Percentiles rank a stretch among this genome's conserved stretches.
Evolutionary conservation across 2,888 invertebrate genomes (phyloP).

Genomic region (Himalopsyche tibetana): DNA sequence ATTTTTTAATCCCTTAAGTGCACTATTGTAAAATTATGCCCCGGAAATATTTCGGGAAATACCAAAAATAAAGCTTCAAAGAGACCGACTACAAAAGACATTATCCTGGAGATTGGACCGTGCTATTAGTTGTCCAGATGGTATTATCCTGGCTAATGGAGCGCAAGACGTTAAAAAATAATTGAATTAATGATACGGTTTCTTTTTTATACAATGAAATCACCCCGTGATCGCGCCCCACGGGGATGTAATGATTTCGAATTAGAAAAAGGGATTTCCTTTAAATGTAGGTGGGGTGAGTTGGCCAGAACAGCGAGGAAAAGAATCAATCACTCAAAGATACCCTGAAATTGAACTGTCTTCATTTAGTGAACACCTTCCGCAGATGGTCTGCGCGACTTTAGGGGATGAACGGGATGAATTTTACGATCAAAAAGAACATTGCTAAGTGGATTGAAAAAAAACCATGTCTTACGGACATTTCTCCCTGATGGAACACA

Average conservation of each 20-base stretch:
- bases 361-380: constrained; percentile 14
- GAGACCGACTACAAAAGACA: no score
- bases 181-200: no score
- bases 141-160: no score
- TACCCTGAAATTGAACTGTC: not conserved
- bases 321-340: constrained; percentile 15
- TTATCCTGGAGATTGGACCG: no score
- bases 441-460: constrained; percentile 17
- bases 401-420: not conserved
- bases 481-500: not conserved
- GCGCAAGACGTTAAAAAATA: no score
- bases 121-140: no score
- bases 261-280: not conserved
- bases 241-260: not conserved
- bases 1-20: no score
- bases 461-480: not conserved
- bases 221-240: no score
- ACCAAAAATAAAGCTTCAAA: no score
- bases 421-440: constrained; percentile 10
- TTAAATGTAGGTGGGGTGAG: not conserved
- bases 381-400: not conserved
- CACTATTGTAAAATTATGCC: no score
- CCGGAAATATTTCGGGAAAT: no score
- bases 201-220: no score
- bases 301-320: not conserved